Evolutionary conservation across 2,888 invertebrate genomes (phyloP).

Genomic region (Perithous albicinctus): DNA sequence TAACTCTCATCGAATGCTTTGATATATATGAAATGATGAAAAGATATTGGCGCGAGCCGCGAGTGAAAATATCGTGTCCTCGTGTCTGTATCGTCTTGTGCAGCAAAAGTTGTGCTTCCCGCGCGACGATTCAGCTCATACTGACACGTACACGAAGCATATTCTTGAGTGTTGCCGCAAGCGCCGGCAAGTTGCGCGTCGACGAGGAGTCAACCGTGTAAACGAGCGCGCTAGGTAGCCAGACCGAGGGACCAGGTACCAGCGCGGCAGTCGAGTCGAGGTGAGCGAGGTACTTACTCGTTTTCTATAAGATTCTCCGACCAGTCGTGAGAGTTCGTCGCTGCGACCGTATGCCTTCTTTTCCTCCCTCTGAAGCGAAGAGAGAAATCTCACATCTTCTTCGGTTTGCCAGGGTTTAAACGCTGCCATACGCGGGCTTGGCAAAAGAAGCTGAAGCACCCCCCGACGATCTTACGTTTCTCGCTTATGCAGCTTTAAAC

Average conservation of each 20-base stretch:
- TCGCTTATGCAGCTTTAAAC: constrained; percentile 2
- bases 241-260: background rate
- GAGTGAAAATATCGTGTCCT: background rate
- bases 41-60: background rate
- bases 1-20: background rate
- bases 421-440: background rate
- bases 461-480: background rate
- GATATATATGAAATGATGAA: background rate
- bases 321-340: constrained; percentile 21
- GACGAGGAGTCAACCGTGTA: constrained; percentile 34
- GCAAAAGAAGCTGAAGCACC: background rate
- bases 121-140: constrained; percentile 62
- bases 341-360: background rate
- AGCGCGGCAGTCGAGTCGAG: constrained; percentile 45
- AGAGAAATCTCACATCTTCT: background rate
- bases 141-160: constrained; percentile 58
- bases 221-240: constrained; percentile 50
- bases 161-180: constrained; percentile 44
- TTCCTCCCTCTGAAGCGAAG: constrained; percentile 29
- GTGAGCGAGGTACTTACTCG: constrained; percentile 62
- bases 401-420: background rate
- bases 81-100: background rate
- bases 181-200: constrained; percentile 52
- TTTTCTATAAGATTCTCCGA: constrained; percentile 57
- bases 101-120: constrained; percentile 44